Base-by-base conservation (phyloP, 2,888 invertebrate species). In the Linnaemya vulpina region DNA sequence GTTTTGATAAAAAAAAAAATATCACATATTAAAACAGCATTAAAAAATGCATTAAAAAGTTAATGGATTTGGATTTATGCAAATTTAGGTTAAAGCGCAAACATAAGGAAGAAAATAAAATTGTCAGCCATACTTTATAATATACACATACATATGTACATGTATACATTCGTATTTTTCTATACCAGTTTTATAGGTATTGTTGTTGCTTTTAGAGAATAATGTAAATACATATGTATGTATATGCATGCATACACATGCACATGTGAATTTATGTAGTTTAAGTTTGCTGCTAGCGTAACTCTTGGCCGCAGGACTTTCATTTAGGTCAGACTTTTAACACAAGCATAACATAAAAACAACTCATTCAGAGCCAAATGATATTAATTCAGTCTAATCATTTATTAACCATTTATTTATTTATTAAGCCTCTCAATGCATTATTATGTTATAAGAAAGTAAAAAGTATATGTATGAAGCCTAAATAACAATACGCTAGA, bases 61-160 rank as follows among this genome's bases (percentile, higher is more conserved):
- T 67, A 1, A 40, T 71, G 55, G 11, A 38, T 70, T 17, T 17
- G 10, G 13, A 17, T 17, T 60, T 71, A 79, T 76, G 67, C 53
- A 84, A 80, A 80, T 62, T 71, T 80, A 80, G 79, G 71, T 84
- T 84, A 79, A 75, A 70, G 30, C 74, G 70, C 51, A n/a, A n/a
- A n/a, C n/a, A 51, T n/a, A 20, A 51, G 9, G 20, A 20, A 10
- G 13, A 13, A 60, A n/a, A 68, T 25, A 68, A 46, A 79, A 71
- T 71, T 79, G 30, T 71, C 71, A 65, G 46, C 22, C 2, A 73
- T 13, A 22, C 38, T 15, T n/a, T n/a, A n/a, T n/a, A 38, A 65
- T 43, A 58, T 9, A 35, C 0, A 58, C 22, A 73, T 46, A 1
- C 38, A 10, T 9, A 15, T 25, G n/a, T n/a, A 8, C 22, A 38